phyloP scores from a whole-genome alignment of 2,113 vertebrate genomes.

The Bambusicola thoracicus region DNA sequence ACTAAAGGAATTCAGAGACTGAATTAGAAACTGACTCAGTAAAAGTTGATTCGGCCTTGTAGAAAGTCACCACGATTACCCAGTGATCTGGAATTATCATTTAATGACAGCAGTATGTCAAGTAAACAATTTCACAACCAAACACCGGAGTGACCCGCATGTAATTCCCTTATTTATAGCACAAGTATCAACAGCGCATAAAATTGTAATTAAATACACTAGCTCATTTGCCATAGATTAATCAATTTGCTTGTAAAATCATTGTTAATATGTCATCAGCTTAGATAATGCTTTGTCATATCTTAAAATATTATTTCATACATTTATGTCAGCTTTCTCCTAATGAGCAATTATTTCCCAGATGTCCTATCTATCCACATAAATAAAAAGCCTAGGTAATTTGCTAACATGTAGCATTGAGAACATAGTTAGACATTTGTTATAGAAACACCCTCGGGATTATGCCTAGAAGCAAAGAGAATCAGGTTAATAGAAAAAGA shows the following conservation, averaged over 20 bases:
- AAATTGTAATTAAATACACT: background rate
- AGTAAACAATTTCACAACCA: constrained; percentile 1
- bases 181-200: background rate
- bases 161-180: constrained; percentile 35
- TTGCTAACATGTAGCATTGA: background rate
- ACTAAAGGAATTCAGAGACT: background rate
- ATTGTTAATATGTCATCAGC: constrained; percentile 33
- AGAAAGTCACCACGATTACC: constrained; percentile 16
- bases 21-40: constrained; percentile 52
- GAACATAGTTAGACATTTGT: background rate
- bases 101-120: constrained; percentile 41
- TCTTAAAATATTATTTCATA: constrained; percentile 25
- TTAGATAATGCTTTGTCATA: constrained; percentile 39
- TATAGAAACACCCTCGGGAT: background rate
- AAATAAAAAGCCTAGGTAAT: constrained; percentile 27
- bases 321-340: background rate
- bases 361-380: background rate
- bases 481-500: background rate
- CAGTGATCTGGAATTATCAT: constrained; percentile 45
- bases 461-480: background rate
- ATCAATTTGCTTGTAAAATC: constrained; percentile 37
- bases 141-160: background rate
- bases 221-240: background rate
- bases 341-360: constrained; percentile 7
- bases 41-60: constrained; percentile 19